Base-by-base conservation (phyloP, 2,888 invertebrate species). In the Cepaea hortensis region DNA sequence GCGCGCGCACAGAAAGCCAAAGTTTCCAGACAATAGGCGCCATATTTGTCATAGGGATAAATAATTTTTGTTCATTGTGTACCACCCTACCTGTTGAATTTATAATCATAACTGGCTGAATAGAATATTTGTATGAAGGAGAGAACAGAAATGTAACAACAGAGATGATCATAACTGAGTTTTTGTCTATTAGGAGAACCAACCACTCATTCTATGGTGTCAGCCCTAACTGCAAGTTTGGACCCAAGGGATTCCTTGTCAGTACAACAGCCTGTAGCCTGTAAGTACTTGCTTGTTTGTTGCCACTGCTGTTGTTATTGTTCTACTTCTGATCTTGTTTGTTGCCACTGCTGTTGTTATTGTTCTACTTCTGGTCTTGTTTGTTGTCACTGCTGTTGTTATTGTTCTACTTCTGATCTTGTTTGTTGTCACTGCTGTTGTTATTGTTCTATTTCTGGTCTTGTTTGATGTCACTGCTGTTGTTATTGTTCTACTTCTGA, bases 201-300 rank as follows among this genome's bases (percentile, higher is more conserved):
- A 84, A 68, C 46, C 84, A 98, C 94, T 98, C 98, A 92, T 96
- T 98, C 95, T 98, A 98, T 96, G 98, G 98, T 35, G 98, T 98
- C 15, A 98, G 97, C 90, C 98, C 98, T 0, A 97, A 98, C 92
- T 98, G 98, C 95, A 98, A 98, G 94, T 98, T 99, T 95, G 98
- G 98, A 96, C 98, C 98, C 96, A 98, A 98, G 96, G 98, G 98
- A 92, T 97, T 98, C 91, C 98, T 98, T 94, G 97, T 98, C 97
- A 98, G 98, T 95, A 98, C 97, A 95, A 97, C 98, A 20, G 97
- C 97, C 70, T 97, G 98, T 97, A 97, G 98, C 94, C 97, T 98
- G 98, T 98, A 95, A 97, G 98, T 97, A 95, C 85, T 73, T 73
- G 0, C 13, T 9, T 68, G 20, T n/a, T 68, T n/a, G 5, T 18